Percentiles rank a stretch among this genome's conserved stretches.
These are phyloP conservation scores for Centrocercus urophasianus DNA, from an alignment of 2,113 vertebrate genomes.

Conservation along the genomic window DNA sequence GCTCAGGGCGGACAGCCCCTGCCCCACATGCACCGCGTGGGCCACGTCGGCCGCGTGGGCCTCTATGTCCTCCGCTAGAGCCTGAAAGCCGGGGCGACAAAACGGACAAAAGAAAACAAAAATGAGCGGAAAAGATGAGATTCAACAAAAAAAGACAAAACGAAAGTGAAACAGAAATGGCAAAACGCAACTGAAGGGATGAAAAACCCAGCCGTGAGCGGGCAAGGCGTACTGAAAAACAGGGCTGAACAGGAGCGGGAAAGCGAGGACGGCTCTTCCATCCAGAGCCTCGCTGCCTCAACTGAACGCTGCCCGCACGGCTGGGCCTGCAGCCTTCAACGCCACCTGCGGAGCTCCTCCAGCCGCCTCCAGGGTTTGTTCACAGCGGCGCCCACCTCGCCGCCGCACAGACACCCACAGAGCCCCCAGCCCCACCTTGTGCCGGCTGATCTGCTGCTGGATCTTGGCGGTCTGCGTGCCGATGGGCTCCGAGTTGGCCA, in stretches of 20 bases:
- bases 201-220: not conserved
- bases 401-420: not conserved
- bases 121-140: slow-evolving; percentile 3
- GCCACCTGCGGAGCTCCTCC: not conserved
- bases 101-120: slow-evolving; percentile 83
- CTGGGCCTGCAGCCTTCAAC: not conserved
- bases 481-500: slow-evolving; percentile 94
- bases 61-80: slow-evolving; percentile 89
- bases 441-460: slow-evolving; percentile 93
- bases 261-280: not conserved
- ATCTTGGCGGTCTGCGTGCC: slow-evolving; percentile 97
- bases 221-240: slow-evolving; percentile 4
- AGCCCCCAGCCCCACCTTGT: slow-evolving; percentile 84
- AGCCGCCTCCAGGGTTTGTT: too few species aligned
- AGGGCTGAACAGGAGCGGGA: not conserved
- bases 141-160: not conserved
- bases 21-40: slow-evolving; percentile 84
- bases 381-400: not conserved
- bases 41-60: slow-evolving; percentile 82
- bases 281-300: fast-evolving
- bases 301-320: not conserved
- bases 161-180: slow-evolving; percentile 17
- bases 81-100: slow-evolving; percentile 83
- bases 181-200: slow-evolving; percentile 44
- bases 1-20: slow-evolving; percentile 88